Evolutionary conservation across 2,113 vertebrate species (phyloP).

Genomic region (Gulo gulo): DNA sequence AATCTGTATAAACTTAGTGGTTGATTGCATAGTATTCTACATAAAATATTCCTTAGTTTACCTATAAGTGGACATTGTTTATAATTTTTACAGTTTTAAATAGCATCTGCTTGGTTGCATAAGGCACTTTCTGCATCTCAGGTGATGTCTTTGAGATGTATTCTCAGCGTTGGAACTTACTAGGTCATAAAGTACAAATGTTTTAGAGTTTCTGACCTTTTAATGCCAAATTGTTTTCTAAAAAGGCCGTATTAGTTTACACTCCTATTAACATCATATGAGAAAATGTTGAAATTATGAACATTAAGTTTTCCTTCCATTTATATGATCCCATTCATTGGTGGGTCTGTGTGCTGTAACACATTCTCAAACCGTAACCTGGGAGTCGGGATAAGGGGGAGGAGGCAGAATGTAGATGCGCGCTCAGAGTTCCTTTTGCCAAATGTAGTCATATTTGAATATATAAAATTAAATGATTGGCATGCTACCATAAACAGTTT

Average conservation of each 20-base stretch:
- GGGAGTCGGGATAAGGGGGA: background rate
- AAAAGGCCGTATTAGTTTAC: background rate
- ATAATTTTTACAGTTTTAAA: background rate
- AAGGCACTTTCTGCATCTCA: background rate
- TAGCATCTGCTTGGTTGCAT: background rate
- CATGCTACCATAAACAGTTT: background rate
- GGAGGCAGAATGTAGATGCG: background rate
- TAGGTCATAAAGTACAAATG: background rate
- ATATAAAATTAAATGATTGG: background rate
- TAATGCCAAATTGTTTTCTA: slow-evolving; percentile 16
- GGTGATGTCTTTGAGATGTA: background rate
- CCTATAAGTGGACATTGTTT: background rate
- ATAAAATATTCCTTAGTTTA: background rate
- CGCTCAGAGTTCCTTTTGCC: background rate
- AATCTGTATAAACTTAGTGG: background rate
- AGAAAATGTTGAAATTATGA: background rate
- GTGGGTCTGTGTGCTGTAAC: background rate
- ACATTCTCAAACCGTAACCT: background rate
- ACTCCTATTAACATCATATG: background rate
- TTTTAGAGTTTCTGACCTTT: slow-evolving; percentile 18
- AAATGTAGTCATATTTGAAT: background rate
- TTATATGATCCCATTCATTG: background rate
- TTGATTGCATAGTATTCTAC: background rate
- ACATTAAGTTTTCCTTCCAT: background rate
- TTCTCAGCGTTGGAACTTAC: background rate